Conservation (phyloP, 2,113 vertebrate species). For the Siniperca chuatsi region DNA sequence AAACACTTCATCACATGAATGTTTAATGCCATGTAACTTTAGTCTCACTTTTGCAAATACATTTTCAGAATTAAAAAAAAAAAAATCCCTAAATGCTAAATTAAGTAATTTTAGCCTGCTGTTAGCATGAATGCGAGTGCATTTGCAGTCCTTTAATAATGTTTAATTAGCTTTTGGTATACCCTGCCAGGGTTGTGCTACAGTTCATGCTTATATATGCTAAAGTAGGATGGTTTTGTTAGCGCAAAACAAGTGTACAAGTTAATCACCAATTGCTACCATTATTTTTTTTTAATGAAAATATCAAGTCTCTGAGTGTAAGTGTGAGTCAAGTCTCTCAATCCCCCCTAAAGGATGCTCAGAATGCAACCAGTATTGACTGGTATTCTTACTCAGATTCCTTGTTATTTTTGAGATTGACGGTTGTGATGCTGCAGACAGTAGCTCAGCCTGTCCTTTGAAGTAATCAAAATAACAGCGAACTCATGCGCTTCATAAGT, state of each 20-base stretch:
- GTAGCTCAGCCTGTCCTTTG: slow-evolving; percentile 15
- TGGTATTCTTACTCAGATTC: not conserved
- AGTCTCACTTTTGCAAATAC: not conserved
- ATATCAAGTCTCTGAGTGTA: not conserved
- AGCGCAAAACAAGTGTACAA: not conserved
- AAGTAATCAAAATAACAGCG: not conserved
- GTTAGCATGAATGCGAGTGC: not conserved
- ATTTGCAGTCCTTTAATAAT: not conserved
- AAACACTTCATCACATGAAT: slow-evolving; percentile 1
- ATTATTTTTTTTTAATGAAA: no score
- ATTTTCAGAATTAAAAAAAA: not conserved
- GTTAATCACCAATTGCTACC: not conserved
- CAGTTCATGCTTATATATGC: not conserved
- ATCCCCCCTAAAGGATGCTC: not conserved
- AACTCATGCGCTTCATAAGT: not conserved
- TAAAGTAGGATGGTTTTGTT: not conserved
- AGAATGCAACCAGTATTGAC: not conserved
- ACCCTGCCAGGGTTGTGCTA: not conserved
- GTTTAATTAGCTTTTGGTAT: not conserved
- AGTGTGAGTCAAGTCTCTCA: not conserved
- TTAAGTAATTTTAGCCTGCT: not conserved
- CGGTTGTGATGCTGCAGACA: not conserved
- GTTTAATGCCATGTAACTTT: not conserved
- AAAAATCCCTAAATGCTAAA: not conserved
- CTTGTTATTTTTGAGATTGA: slow-evolving; percentile 14